Evolutionary conservation across 2,888 invertebrate genomes (phyloP).

Genomic region (Ypsolopha sequella): DNA sequence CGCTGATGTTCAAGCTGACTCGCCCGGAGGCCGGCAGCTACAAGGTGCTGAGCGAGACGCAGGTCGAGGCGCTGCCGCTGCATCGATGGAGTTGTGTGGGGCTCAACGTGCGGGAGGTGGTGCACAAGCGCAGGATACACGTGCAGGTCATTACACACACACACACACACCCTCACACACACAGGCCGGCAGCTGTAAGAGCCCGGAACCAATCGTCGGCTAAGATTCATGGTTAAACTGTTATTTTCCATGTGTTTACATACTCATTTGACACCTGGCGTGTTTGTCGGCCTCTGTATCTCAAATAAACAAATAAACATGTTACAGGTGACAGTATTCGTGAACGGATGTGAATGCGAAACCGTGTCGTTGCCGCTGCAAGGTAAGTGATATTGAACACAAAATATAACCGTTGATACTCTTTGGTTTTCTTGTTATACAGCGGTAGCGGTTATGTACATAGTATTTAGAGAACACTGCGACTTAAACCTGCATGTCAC

Average conservation of each 20-base stretch:
- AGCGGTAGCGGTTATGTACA: too few species aligned
- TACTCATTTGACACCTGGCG: background rate
- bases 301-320: slow-evolving; percentile 1
- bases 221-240: too few species aligned
- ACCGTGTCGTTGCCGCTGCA: slow-evolving; percentile 69
- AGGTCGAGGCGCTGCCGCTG: slow-evolving; percentile 48
- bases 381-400: too few species aligned
- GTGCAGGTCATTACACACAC: too few species aligned
- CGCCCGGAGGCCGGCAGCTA: slow-evolving; percentile 62
- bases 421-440: background rate
- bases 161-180: too few species aligned
- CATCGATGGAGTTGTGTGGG: slow-evolving; percentile 71
- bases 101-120: slow-evolving; percentile 68
- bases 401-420: too few species aligned
- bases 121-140: slow-evolving; percentile 66
- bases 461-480: too few species aligned
- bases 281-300: background rate
- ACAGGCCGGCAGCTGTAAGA: too few species aligned
- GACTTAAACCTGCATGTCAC: too few species aligned
- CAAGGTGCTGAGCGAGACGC: slow-evolving; percentile 62
- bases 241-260: background rate
- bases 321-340: slow-evolving; percentile 62
- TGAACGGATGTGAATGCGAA: slow-evolving; percentile 71
- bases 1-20: slow-evolving; percentile 56
- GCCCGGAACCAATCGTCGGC: too few species aligned